Evolutionary conservation across 2,888 invertebrate genomes (phyloP).

Genomic region (Cylloceria caligata): DNA sequence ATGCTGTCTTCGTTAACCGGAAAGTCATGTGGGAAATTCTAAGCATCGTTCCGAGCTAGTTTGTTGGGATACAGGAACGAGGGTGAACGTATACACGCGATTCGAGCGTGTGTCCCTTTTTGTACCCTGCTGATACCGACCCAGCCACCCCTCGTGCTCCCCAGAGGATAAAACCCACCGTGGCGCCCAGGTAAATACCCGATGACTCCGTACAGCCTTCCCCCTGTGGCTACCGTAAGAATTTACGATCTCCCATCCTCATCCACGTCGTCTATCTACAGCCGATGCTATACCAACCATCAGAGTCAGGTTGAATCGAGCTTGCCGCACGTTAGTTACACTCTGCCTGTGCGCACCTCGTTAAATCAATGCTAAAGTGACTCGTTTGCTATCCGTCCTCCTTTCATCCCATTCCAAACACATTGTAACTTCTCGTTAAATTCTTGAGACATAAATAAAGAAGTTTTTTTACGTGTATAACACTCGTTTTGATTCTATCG

Average conservation of each 20-base stretch:
- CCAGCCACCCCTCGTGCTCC: neutral
- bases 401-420: neutral
- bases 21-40: constrained; percentile 3
- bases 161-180: constrained; percentile 14
- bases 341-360: constrained; percentile 32
- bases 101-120: neutral
- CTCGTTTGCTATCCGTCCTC: constrained; percentile 9
- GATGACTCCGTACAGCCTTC: constrained; percentile 22
- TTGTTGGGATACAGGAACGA: neutral
- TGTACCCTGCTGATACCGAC: neutral
- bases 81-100: neutral
- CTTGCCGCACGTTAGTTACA: constrained; percentile 33
- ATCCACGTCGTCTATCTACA: constrained; percentile 23
- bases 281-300: neutral
- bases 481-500: neutral
- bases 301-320: constrained; percentile 3
- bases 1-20: constrained; percentile 7
- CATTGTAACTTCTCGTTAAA: constrained; percentile 28
- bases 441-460: neutral
- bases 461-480: too few species aligned
- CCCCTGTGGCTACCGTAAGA: constrained; percentile 33
- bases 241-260: constrained; percentile 39
- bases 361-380: constrained; percentile 49
- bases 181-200: constrained; percentile 44
- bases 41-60: neutral